Conservation (phyloP, 2,113 vertebrate genomes). For the Progne subis region DNA sequence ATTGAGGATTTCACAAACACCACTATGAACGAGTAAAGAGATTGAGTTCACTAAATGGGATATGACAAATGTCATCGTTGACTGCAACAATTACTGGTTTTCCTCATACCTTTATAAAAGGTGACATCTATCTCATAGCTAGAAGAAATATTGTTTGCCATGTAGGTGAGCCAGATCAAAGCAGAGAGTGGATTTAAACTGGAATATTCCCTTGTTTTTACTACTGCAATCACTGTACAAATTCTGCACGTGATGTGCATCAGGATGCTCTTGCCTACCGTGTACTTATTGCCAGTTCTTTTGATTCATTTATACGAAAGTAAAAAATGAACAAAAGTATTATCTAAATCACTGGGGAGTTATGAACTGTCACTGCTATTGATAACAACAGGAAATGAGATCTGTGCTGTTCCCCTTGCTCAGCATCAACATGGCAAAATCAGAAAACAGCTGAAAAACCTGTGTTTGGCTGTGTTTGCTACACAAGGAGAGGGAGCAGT, state of each 20-base stretch:
- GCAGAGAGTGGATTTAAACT: not conserved
- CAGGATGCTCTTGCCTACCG: not conserved
- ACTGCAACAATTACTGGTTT: constrained; percentile 30
- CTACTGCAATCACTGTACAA: not conserved
- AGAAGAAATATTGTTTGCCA: not conserved
- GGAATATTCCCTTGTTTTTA: not conserved
- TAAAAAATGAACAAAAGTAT: constrained; percentile 11
- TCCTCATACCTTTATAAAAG: not conserved
- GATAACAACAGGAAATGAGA: constrained; percentile 69
- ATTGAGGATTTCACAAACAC: constrained; percentile 21
- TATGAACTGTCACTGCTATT: constrained; percentile 48
- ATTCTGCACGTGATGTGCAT: not conserved
- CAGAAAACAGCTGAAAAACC: not conserved
- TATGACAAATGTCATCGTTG: constrained; percentile 24
- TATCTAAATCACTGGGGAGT: constrained; percentile 18
- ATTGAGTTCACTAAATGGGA: constrained; percentile 14
- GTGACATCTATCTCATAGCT: not conserved
- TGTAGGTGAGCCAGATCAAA: not conserved
- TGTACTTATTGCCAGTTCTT: not conserved
- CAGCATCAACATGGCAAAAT: not conserved
- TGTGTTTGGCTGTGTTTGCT: not conserved
- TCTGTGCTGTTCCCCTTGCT: not conserved
- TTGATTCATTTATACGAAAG: constrained; percentile 6
- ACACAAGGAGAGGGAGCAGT: not conserved
- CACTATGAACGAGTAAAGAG: not conserved